phyloP scores from a whole-genome alignment of 2,888 invertebrate species.

The Lochmaea crataegi region DNA sequence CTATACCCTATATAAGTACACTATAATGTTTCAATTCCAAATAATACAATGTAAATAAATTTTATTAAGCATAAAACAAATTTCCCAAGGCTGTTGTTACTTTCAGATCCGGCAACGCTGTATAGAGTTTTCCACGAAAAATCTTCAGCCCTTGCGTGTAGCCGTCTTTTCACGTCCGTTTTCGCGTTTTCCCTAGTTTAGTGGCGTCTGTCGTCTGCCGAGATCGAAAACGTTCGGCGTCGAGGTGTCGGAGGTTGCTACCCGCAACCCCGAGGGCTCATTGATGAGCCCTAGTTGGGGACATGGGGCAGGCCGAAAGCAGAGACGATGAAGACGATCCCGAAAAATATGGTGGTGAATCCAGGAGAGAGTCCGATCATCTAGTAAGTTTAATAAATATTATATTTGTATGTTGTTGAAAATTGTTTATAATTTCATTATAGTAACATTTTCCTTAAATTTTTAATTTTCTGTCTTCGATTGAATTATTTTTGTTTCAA shows the following conservation, averaged over 20 bases:
- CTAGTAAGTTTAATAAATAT: constrained; percentile 64
- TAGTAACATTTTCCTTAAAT: too few species aligned
- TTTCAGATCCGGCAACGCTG: constrained; percentile 16
- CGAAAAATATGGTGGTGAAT: constrained; percentile 65
- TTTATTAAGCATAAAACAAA: background rate
- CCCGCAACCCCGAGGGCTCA: constrained; percentile 59
- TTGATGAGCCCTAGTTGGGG: constrained; percentile 68
- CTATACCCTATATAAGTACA: too few species aligned
- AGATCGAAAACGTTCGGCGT: constrained; percentile 33
- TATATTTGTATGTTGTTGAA: too few species aligned
- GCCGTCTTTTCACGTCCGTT: background rate
- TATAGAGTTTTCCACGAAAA: background rate
- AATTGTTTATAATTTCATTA: too few species aligned
- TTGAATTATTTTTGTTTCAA: too few species aligned
- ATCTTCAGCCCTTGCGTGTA: constrained; percentile 22
- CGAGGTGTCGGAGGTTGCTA: constrained; percentile 38
- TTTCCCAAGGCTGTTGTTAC: background rate
- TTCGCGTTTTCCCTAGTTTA: constrained; percentile 24
- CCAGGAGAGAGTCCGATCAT: constrained; percentile 68
- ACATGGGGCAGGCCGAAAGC: constrained; percentile 71
- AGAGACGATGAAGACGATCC: constrained; percentile 68
- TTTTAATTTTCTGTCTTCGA: too few species aligned
- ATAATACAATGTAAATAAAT: background rate
- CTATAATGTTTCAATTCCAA: too few species aligned
- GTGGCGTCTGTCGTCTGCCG: constrained; percentile 31